Base-by-base conservation (phyloP, 2,888 invertebrate genomes). In the Lasioglossum marginatum region DNA sequence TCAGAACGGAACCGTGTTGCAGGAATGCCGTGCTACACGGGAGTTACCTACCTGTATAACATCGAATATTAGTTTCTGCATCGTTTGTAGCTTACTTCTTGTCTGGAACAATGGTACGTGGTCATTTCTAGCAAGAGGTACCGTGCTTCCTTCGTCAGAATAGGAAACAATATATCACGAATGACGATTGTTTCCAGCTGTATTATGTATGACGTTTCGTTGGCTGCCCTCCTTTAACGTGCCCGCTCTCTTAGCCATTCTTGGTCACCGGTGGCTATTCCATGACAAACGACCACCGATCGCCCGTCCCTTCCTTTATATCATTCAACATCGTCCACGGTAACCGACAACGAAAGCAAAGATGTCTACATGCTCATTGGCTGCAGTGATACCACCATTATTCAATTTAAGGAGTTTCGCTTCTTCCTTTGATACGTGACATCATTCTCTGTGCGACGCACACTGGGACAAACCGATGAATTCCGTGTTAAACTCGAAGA, bases 191-290 rank as follows among this genome's bases (percentile, higher is more conserved):
- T 82, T 88, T 73, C 88, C 89, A 72, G 87, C 81, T 88, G 86
- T 87, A 90, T 91, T 90, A 88, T 88, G 86, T 88, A 91, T 89
- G 85, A 81, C 86, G 89, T 87, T 88, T 85, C 79, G 86, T 71
- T 83, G 70, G 78, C 63, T 78, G 63, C n/a, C 72, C 73, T 76
- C 66, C 40, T 79, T 79, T 37, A 45, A 45, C 48, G 66, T 60
- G 57, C 43, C 48, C 34, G 68, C 48, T 74, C 76, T 40, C 77
- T 81, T 80, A 52, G 66, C 70, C 72, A 31, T 74, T 79, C 79
- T 74, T 79, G 68, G 79, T 70, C 82, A 60, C 68, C 66, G 73
- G 27, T 66, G 66, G n/a, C 79, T 73, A 45, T 48, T 45, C n/a
- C 73, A 82, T 82, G 82, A 82, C 23, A 70, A 82, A 79, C 73